Percentiles rank a stretch among this genome's conserved stretches.
Conservation (phyloP, 1,140 invertebrate species). For the Drosophila orosa region DNA sequence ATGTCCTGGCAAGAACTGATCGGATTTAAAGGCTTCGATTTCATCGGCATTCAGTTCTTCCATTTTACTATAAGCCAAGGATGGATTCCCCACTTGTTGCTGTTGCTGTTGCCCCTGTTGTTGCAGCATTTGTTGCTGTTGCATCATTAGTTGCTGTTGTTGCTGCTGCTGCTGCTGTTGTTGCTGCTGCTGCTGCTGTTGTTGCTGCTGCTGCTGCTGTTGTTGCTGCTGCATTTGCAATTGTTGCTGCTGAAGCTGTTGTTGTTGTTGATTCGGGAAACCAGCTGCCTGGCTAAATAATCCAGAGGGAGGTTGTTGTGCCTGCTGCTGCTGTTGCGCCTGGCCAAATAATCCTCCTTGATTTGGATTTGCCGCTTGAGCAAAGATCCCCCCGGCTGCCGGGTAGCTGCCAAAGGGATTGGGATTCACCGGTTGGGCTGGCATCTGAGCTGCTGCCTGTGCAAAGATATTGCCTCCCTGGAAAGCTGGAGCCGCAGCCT, state of each 20-base stretch:
- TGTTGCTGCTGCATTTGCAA: slow-evolving; percentile 27
- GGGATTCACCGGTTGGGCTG: slow-evolving; percentile 44
- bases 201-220: slow-evolving; percentile 34
- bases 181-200: slow-evolving; percentile 24
- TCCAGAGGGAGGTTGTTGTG: slow-evolving; percentile 28
- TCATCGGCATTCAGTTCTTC: slow-evolving; percentile 66
- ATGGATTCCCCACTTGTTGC: neutral
- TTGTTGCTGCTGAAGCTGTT: slow-evolving; percentile 35
- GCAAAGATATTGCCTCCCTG: slow-evolving; percentile 54
- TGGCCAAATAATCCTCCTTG: slow-evolving; percentile 36
- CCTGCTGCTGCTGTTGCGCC: slow-evolving; percentile 17
- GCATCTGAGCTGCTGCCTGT: slow-evolving; percentile 19
- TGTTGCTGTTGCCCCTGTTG: slow-evolving; percentile 17
- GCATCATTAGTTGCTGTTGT: slow-evolving; percentile 4
- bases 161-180: slow-evolving; percentile 14
- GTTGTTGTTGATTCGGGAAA: slow-evolving; percentile 38
- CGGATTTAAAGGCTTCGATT: slow-evolving; percentile 77
- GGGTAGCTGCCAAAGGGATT: slow-evolving; percentile 52
- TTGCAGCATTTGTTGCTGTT: slow-evolving; percentile 13
- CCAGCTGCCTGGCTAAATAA: slow-evolving; percentile 45
- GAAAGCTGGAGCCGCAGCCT: slow-evolving; percentile 16
- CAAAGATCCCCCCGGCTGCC: slow-evolving; percentile 38
- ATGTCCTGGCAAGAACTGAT: slow-evolving; percentile 60
- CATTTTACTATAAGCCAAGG: slow-evolving; percentile 60
- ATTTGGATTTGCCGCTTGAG: slow-evolving; percentile 31